Percentiles rank a stretch among this genome's conserved stretches.
Conservation (phyloP, 2,797 vertebrate genomes). For the Coracias cyanogaster region DNA sequence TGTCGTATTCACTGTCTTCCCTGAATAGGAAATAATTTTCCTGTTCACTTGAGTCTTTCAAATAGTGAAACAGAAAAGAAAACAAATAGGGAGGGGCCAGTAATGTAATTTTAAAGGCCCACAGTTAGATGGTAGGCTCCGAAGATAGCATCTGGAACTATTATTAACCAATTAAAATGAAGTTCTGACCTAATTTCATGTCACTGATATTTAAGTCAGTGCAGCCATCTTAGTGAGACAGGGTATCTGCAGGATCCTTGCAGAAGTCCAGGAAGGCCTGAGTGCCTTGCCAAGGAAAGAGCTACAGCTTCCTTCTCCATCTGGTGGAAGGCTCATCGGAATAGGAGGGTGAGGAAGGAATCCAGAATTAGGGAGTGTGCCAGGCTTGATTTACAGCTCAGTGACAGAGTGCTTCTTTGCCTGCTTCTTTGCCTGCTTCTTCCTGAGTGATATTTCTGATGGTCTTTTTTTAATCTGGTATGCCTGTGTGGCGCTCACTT, state of each 20-base stretch:
- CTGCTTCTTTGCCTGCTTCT: neutral
- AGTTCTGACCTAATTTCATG: neutral
- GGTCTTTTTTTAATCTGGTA: neutral
- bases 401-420: neutral
- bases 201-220: neutral
- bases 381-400: neutral
- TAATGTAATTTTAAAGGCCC: neutral
- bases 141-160: neutral
- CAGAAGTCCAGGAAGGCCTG: neutral
- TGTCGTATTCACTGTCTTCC: neutral
- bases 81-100: neutral
- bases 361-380: neutral
- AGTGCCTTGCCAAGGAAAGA: neutral
- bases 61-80: neutral
- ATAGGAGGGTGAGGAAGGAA: neutral
- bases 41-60: neutral
- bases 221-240: neutral
- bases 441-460: neutral
- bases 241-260: neutral
- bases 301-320: neutral
- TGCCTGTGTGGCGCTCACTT: neutral
- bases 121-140: neutral
- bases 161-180: neutral
- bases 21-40: constrained; percentile 17
- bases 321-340: neutral